Percentiles rank a stretch among this genome's conserved stretches.
Conservation (phyloP, 2,113 vertebrate genomes). For the Callipepla californica region DNA sequence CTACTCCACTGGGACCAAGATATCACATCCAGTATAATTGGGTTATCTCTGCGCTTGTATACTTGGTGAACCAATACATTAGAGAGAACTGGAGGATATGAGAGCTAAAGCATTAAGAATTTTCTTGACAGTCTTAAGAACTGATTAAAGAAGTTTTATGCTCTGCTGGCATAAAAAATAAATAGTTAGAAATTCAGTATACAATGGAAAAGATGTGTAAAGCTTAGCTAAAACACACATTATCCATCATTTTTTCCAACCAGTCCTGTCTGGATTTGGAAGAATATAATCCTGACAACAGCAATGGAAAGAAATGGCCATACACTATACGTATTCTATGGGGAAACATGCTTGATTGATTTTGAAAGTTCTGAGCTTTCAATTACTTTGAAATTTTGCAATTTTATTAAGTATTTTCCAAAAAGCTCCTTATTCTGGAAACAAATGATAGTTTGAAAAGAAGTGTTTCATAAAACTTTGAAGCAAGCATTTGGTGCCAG, state of each 20-base stretch:
- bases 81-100: neutral
- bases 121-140: neutral
- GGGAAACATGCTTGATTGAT: neutral
- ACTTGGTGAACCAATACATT: neutral
- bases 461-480: neutral
- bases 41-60: neutral
- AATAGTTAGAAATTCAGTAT: neutral
- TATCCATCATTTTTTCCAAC: neutral
- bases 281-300: neutral
- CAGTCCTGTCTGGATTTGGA: neutral
- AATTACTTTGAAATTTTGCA: neutral
- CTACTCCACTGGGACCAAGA: neutral
- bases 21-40: neutral
- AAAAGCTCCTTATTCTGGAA: neutral
- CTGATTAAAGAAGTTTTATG: fast-evolving
- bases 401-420: neutral
- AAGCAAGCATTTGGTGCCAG: neutral
- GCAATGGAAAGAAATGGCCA: neutral
- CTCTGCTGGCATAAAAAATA: neutral
- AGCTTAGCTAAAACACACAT: neutral
- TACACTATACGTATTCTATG: fast-evolving
- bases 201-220: neutral
- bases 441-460: neutral
- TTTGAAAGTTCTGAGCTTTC: neutral
- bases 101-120: neutral